These are phyloP conservation scores for Nycticryphes semicollaris DNA, from an alignment of 2,113 vertebrate genomes.

Conservation along the genomic window DNA sequence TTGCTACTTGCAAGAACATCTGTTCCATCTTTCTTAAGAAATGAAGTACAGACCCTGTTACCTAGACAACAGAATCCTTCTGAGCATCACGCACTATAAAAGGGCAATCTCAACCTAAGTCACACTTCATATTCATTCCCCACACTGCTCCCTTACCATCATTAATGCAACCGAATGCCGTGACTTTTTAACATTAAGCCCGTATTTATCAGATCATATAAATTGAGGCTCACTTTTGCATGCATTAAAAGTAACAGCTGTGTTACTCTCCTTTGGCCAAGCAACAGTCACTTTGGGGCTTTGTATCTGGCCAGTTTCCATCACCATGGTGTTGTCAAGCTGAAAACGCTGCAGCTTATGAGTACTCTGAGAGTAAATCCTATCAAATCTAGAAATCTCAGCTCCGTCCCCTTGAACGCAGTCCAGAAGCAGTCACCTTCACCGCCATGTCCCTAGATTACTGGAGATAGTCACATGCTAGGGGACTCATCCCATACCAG, in stretches of 20 bases:
- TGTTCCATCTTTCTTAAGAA: slow-evolving; percentile 55
- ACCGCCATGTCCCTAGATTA: not conserved
- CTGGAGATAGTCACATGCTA: not conserved
- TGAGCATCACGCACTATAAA: not conserved
- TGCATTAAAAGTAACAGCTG: not conserved
- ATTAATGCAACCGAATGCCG: not conserved
- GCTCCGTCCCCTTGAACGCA: not conserved
- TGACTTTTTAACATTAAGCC: not conserved
- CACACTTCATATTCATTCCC: not conserved
- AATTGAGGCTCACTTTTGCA: not conserved
- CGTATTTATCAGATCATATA: not conserved
- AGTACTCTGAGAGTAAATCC: not conserved
- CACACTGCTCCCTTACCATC: rapidly evolving
- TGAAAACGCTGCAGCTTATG: not conserved
- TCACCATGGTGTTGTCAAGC: rapidly evolving
- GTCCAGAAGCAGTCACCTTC: not conserved
- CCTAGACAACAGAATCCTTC: slow-evolving; percentile 65
- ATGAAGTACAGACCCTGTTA: slow-evolving; percentile 39
- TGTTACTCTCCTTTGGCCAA: not conserved
- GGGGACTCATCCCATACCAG: not conserved
- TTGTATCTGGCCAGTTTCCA: not conserved
- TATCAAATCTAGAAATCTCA: not conserved
- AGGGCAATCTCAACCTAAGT: not conserved
- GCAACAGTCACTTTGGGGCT: not conserved
- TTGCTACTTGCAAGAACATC: slow-evolving; percentile 59